Evolutionary conservation across 2,113 vertebrate species (phyloP).

Genomic region (Jaculus jaculus): DNA sequence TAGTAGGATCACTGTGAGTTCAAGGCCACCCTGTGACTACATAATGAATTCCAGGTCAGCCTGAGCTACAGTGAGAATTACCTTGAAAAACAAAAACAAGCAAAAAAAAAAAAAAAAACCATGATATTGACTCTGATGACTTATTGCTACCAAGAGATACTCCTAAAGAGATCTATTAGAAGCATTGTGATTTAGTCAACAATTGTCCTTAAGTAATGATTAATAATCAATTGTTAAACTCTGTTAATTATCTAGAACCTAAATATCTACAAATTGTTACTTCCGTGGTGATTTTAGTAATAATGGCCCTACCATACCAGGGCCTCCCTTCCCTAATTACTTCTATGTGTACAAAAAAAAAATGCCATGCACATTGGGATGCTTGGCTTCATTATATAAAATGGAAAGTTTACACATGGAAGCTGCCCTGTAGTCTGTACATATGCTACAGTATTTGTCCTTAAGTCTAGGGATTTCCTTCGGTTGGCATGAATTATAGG

Average conservation of each 20-base stretch:
- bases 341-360: slow-evolving; percentile 49
- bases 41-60: too few relatives aligned
- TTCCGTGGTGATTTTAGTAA: slow-evolving; percentile 15
- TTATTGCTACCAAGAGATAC: slow-evolving; percentile 34
- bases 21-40: too few relatives aligned
- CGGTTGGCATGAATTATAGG: slow-evolving; percentile 81
- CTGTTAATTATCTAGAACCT: neutral
- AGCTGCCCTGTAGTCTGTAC: slow-evolving; percentile 44
- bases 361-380: neutral
- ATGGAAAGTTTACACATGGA: slow-evolving; percentile 67
- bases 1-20: too few relatives aligned
- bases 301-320: slow-evolving; percentile 21
- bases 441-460: slow-evolving; percentile 72
- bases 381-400: slow-evolving; percentile 68
- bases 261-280: slow-evolving; percentile 7
- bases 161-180: slow-evolving; percentile 23
- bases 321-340: slow-evolving; percentile 28
- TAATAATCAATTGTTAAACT: slow-evolving; percentile 44
- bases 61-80: too few relatives aligned
- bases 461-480: slow-evolving; percentile 83
- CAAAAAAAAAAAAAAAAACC: too few relatives aligned
- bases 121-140: neutral
- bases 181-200: slow-evolving; percentile 18
- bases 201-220: slow-evolving; percentile 42
- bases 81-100: too few relatives aligned